Evolutionary conservation across 2,113 vertebrate species (phyloP).

Genomic region (Crocuta crocuta): DNA sequence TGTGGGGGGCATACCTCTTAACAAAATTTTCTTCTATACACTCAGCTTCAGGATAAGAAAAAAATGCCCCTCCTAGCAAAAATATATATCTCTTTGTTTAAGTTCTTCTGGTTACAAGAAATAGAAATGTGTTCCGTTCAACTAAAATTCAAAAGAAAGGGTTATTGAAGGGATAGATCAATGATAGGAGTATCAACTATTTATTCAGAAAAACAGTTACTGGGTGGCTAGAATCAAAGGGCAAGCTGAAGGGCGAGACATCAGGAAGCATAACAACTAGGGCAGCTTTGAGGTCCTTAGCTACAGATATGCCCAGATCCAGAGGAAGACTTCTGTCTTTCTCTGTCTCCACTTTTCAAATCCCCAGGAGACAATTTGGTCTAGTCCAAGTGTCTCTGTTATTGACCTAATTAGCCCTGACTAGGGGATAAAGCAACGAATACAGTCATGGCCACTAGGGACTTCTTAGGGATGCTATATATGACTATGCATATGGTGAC

Average conservation of each 20-base stretch:
- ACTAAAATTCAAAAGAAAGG: background rate
- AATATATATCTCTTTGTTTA: background rate
- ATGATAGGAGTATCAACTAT: background rate
- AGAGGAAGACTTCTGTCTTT: background rate
- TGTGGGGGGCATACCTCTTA: background rate
- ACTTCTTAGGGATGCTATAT: background rate
- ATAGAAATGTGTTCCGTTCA: background rate
- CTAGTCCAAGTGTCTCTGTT: background rate
- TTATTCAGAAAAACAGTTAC: background rate
- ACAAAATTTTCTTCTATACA: background rate
- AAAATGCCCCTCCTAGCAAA: background rate
- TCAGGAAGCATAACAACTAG: background rate
- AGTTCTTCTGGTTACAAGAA: background rate
- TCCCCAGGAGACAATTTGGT: background rate
- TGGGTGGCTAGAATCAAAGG: background rate
- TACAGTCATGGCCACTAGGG: background rate
- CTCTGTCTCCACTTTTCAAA: background rate
- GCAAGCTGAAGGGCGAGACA: background rate
- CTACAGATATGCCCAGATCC: background rate
- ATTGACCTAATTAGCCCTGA: background rate
- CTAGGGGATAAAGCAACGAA: background rate
- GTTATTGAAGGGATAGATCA: background rate
- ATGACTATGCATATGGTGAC: background rate
- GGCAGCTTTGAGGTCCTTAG: background rate
- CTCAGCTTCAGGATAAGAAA: background rate